Evolutionary conservation across 2,113 vertebrate species (phyloP).

Genomic region (Psophia crepitans): DNA sequence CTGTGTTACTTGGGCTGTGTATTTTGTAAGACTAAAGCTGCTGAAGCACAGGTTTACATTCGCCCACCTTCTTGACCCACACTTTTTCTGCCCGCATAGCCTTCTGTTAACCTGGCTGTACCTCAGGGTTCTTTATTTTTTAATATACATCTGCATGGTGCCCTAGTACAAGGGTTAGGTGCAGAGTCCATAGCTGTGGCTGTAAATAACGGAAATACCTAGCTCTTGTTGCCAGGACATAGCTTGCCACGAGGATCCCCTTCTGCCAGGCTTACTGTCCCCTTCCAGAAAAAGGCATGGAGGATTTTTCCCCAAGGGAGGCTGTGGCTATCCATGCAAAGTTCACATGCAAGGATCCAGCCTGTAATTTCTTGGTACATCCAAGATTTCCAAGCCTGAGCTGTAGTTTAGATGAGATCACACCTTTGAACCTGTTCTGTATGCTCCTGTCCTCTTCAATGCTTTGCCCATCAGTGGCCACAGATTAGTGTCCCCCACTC

Average conservation of each 20-base stretch:
- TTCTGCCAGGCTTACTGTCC: not conserved
- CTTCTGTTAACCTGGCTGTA: not conserved
- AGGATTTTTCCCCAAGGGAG: not conserved
- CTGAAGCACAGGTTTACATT: not conserved
- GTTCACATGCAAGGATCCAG: not conserved
- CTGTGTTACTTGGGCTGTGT: not conserved
- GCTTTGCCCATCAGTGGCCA: not conserved
- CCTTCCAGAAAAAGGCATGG: not conserved
- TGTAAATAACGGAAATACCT: not conserved
- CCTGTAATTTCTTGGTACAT: not conserved
- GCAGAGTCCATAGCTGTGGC: not conserved
- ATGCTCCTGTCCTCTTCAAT: not conserved
- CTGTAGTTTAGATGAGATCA: not conserved
- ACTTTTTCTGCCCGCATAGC: not conserved
- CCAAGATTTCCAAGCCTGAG: not conserved
- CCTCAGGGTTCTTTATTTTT: not conserved
- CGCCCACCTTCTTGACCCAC: not conserved
- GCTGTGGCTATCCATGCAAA: not conserved
- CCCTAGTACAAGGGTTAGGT: not conserved
- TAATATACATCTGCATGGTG: not conserved
- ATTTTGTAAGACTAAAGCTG: not conserved
- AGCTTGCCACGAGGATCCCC: not conserved
- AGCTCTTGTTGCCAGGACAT: not conserved
- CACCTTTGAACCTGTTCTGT: not conserved
- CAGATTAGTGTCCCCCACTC: not conserved